Conservation (phyloP, 2,797 vertebrate species). For the Lophius americanus region DNA sequence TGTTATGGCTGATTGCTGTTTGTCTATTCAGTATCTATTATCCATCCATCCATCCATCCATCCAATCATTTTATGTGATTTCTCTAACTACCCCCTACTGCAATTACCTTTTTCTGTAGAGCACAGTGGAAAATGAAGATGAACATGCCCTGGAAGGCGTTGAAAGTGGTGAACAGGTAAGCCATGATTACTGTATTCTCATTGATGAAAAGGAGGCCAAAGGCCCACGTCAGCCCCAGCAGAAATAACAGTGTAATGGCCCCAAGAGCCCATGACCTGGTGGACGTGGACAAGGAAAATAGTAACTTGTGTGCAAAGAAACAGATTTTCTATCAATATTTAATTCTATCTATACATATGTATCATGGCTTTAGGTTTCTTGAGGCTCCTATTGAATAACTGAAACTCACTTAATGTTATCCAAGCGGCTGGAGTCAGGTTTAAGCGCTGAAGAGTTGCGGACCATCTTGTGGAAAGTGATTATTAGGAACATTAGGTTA, state of each 20-base stretch:
- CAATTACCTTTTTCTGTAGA: constrained; percentile 90
- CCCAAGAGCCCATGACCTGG: constrained; percentile 92
- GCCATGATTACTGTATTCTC: constrained; percentile 93
- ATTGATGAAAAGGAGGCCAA: constrained; percentile 92
- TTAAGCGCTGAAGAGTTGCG: constrained; percentile 92
- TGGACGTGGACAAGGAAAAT: neutral
- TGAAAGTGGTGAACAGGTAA: constrained; percentile 96
- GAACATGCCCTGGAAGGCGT: constrained; percentile 95
- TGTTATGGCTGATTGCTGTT: neutral
- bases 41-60: neutral
- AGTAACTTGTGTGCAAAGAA: neutral
- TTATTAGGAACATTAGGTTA: constrained; percentile 93
- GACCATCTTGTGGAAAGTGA: constrained; percentile 94
- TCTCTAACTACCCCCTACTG: neutral
- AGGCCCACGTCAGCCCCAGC: constrained; percentile 93
- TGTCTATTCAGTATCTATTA: neutral
- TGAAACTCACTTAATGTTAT: constrained; percentile 91
- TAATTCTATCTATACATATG: neutral
- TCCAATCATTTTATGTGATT: neutral
- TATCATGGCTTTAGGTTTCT: neutral
- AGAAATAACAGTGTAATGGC: constrained; percentile 90
- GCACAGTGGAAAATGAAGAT: constrained; percentile 97
- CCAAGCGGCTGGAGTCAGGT: constrained; percentile 91
- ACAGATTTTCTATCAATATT: no score
- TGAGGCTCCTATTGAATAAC: neutral